Conservation (phyloP, 2,797 vertebrate species). For the Tragopan temminckii region DNA sequence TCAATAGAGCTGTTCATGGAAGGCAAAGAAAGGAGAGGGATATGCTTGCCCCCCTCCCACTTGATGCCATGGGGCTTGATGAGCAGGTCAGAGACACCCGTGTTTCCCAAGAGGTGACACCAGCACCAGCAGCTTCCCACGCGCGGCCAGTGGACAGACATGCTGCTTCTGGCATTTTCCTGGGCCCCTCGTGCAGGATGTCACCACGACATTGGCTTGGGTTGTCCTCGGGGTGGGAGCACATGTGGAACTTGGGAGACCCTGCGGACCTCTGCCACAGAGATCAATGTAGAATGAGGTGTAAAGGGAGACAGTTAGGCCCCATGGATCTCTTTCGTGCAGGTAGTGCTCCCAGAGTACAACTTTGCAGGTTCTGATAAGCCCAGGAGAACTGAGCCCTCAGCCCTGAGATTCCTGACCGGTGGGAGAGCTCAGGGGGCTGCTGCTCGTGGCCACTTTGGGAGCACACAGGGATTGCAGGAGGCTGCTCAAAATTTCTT, state of each 20-base stretch:
- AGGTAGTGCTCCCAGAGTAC: background rate
- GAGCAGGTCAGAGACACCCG: background rate
- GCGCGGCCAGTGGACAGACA: accelerated
- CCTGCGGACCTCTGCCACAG: background rate
- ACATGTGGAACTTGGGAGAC: background rate
- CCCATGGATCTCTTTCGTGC: background rate
- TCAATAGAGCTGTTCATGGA: constrained; percentile 69
- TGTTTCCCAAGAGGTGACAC: background rate
- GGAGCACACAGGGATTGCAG: background rate
- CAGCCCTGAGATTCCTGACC: accelerated
- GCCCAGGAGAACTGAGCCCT: background rate
- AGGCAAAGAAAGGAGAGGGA: constrained; percentile 50
- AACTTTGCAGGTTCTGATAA: background rate
- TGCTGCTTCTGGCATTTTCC: background rate
- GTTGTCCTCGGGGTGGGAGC: background rate
- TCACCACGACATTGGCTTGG: accelerated
- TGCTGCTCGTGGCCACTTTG: background rate
- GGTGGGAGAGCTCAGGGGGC: accelerated
- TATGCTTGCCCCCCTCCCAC: background rate
- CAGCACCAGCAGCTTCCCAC: background rate
- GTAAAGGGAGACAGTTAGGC: background rate
- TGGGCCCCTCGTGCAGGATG: background rate
- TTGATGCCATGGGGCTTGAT: background rate
- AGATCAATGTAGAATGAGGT: background rate
- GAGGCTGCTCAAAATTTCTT: background rate